phyloP scores from a whole-genome alignment of 2,888 invertebrate genomes.

The Andrena hattorfiana region DNA sequence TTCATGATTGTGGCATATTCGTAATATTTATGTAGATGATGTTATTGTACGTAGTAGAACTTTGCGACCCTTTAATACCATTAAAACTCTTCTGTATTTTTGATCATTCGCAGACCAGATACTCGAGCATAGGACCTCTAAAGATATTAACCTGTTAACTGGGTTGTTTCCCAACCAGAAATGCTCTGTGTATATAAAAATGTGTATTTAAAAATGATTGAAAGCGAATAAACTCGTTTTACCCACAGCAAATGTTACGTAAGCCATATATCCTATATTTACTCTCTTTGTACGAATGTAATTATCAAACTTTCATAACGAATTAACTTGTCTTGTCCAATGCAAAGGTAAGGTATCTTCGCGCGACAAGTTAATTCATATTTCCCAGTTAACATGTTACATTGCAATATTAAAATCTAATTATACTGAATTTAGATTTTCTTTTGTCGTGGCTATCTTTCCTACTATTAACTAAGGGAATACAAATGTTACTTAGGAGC shows the following conservation, averaged over 20 bases:
- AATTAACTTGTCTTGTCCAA: background rate
- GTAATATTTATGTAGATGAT: slow-evolving; percentile 19
- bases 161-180: background rate
- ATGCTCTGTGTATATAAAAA: background rate
- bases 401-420: slow-evolving; percentile 34
- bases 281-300: background rate
- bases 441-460: slow-evolving; percentile 26
- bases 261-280: background rate
- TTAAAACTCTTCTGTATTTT: slow-evolving; percentile 16
- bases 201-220: background rate
- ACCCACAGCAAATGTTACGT: background rate
- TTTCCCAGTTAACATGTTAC: slow-evolving; percentile 1
- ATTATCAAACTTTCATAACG: background rate
- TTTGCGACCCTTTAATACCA: slow-evolving; percentile 13
- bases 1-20: slow-evolving; percentile 22
- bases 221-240: background rate
- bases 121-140: slow-evolving; percentile 13
- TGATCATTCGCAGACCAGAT: background rate
- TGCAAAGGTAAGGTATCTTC: background rate
- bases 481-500: slow-evolving; percentile 5
- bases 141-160: slow-evolving; percentile 18
- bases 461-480: slow-evolving; percentile 4
- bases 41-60: slow-evolving; percentile 43
- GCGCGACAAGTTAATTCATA: background rate
- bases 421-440: slow-evolving; percentile 30